Base-by-base conservation (phyloP, 2,797 vertebrate species). In the Micromesistius poutassou region DNA sequence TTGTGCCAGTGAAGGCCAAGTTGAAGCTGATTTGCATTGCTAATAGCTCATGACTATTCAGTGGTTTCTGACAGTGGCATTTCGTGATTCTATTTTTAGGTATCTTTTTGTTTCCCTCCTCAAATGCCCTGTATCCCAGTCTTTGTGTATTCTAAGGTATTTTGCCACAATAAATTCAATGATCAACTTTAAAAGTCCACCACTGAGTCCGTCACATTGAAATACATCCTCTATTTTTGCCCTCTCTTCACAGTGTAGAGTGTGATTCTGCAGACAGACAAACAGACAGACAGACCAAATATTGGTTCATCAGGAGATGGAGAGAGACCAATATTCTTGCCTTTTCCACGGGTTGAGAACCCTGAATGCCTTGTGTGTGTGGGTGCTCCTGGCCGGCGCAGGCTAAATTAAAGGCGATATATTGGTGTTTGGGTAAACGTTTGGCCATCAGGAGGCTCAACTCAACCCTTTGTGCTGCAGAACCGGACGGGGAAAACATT, bases 391-490 rank as follows among this genome's bases (percentile, higher is more conserved):
- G 80, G 71, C 30, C 55, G 14, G 38, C 55, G 88, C 84, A 82
- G 82, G 90, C 77, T 79, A 87, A 87, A 87, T 85, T 81, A 89
- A 87, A 90, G 77, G 72, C 92, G 83, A 90, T 90, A 90, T 93
- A 92, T 90, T 84, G 87, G 84, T 75, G 83, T 78, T 70, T 68
- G 79, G 82, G 82, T 93, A 95, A 94, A 91, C 90, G 91, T 88
- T 90, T 88, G 93, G 94, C 93, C 94, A 93, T 95, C 89, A 88
- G 83, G 91, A 86, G 89, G 90, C 92, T 94, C 92, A 90, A 92
- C 89, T 92, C 87, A 93, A 91, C 93, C 94, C 94, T 96, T 95
- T 96, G 95, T 96, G 93, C 92, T 90, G 94, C 86, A 92, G 93
- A 83, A 66, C 50, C 33, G 33, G 33, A 35, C 33, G 33, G 33